Percentiles rank a stretch among this genome's conserved stretches.
These are phyloP conservation scores for Zophobas morio DNA, from an alignment of 1,140 invertebrate species.

Conservation along the genomic window DNA sequence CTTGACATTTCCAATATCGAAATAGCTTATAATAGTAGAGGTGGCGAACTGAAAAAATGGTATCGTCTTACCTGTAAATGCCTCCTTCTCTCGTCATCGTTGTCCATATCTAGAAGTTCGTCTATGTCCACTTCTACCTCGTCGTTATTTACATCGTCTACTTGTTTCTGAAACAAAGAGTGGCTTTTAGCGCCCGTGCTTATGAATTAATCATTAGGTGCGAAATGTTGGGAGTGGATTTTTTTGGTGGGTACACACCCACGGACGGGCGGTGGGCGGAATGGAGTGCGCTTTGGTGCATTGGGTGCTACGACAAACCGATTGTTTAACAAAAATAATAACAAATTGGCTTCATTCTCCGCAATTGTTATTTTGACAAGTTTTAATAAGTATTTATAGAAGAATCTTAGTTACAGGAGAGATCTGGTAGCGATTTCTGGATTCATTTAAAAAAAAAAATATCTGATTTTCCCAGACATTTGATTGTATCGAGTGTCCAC, in stretches of 20 bases:
- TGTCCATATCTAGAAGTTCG: constrained; percentile 93
- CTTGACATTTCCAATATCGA: constrained; percentile 35
- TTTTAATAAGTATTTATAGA: too few species aligned
- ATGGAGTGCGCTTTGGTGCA: too few species aligned
- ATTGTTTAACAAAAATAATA: too few species aligned
- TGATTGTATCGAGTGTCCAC: too few species aligned
- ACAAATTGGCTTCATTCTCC: too few species aligned
- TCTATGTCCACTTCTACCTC: constrained; percentile 95
- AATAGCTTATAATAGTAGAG: not conserved
- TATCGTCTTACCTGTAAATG: constrained; percentile 82
- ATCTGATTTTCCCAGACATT: too few species aligned
- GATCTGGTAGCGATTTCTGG: too few species aligned
- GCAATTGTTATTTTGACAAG: too few species aligned
- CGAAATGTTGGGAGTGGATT: constrained; percentile 4
- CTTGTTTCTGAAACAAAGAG: constrained; percentile 68
- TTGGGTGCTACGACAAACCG: too few species aligned
- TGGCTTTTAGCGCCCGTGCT: constrained; percentile 16
- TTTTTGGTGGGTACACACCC: not conserved
- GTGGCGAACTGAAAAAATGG: not conserved
- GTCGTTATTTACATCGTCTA: constrained; percentile 72
- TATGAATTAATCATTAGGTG: constrained; percentile 32
- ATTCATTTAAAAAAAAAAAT: too few species aligned
- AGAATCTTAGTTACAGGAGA: too few species aligned
- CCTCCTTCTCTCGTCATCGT: constrained; percentile 84
- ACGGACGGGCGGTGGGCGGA: too few species aligned